These are phyloP conservation scores for Agrenia bidenticulata DNA, from an alignment of 2,888 invertebrate species.

Conservation along the genomic window DNA sequence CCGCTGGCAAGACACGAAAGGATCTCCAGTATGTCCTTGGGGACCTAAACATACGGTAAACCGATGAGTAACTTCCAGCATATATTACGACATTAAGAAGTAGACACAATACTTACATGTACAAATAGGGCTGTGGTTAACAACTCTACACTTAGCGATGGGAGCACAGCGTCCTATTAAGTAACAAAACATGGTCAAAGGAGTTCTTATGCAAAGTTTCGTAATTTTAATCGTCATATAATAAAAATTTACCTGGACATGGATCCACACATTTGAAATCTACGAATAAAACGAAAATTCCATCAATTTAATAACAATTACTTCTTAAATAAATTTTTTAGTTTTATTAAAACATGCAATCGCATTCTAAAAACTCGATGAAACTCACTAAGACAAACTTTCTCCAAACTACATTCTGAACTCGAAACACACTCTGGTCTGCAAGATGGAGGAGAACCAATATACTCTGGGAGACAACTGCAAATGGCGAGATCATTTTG, in stretches of 20 bases:
- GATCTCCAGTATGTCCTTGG: conserved; percentile 55
- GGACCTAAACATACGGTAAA: conserved; percentile 55
- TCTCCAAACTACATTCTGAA: conserved; percentile 45
- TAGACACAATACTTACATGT: conserved; percentile 27
- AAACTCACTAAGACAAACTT: conserved; percentile 37
- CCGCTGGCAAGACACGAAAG: conserved; percentile 52
- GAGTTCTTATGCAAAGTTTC: too few species aligned
- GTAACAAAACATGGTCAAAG: too few species aligned
- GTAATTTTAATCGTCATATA: too few species aligned
- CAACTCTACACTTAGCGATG: conserved; percentile 61
- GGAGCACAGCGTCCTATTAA: conserved; percentile 66
- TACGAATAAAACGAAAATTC: too few species aligned
- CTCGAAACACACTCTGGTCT: conserved; percentile 56
- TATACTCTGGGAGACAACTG: conserved; percentile 56
- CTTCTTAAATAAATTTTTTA: too few species aligned
- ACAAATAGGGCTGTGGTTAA: conserved; percentile 55
- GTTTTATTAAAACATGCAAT: too few species aligned
- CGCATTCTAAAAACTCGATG: too few species aligned
- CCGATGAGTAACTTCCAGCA: too few species aligned
- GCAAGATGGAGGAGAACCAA: conserved; percentile 68
- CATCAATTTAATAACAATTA: too few species aligned
- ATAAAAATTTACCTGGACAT: conserved; percentile 88
- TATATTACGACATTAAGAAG: too few species aligned
- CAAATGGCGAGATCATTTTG: conserved; percentile 63
- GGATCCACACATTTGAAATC: conserved; percentile 54